These are phyloP conservation scores for Heliconius melpomene DNA, from an alignment of 1,140 invertebrate genomes.

Conservation along the genomic window DNA sequence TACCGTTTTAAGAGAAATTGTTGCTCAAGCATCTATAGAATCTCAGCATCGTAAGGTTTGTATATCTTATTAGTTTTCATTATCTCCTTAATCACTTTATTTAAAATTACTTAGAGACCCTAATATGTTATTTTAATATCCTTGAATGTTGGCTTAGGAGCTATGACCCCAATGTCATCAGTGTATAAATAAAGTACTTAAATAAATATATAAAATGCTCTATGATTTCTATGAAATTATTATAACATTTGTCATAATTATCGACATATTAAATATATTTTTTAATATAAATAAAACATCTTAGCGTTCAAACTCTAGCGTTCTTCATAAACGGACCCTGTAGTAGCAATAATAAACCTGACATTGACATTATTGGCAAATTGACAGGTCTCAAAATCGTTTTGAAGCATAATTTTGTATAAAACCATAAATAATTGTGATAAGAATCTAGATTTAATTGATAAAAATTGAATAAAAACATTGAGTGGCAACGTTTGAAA, in stretches of 20 bases:
- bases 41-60: conserved; percentile 67
- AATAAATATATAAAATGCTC: background rate
- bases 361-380: conserved; percentile 36
- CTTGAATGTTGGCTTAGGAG: too few species aligned
- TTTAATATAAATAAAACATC: background rate
- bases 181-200: background rate
- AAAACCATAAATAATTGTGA: background rate
- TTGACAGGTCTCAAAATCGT: conserved; percentile 22
- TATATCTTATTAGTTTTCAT: conserved; percentile 30
- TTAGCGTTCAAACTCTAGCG: background rate
- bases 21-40: conserved; percentile 66
- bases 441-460: conserved; percentile 2
- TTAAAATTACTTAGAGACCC: too few species aligned
- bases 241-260: too few species aligned
- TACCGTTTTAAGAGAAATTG: conserved; percentile 69
- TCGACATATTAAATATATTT: background rate
- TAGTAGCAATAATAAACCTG: conserved; percentile 30
- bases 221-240: too few species aligned
- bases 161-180: too few species aligned
- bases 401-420: background rate
- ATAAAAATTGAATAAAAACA: conserved; percentile 1
- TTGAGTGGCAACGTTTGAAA: background rate
- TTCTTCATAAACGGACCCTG: conserved; percentile 18
- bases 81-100: background rate
- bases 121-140: too few species aligned